phyloP scores from a whole-genome alignment of 2,113 vertebrate genomes.

The Acanthochromis polyacanthus region DNA sequence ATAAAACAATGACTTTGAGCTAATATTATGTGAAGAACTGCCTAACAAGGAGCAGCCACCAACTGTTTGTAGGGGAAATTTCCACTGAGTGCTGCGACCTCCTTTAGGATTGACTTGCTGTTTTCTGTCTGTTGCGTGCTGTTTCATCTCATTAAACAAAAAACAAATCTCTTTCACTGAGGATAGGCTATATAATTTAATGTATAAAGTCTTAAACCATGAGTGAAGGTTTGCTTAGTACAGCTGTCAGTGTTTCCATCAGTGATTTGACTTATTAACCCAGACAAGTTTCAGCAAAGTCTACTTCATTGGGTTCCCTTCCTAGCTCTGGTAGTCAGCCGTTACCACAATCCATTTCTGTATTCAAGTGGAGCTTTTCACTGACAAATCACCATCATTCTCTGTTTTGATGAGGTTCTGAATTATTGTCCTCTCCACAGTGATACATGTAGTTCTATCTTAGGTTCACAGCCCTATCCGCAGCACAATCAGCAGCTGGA shows the following conservation, averaged over 20 bases:
- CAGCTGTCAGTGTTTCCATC: not conserved
- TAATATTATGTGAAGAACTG: too few species aligned
- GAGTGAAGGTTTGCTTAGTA: not conserved
- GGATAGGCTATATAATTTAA: too few species aligned
- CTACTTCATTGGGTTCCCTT: slow-evolving; percentile 10
- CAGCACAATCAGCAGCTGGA: slow-evolving; percentile 61
- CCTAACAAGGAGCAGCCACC: too few species aligned
- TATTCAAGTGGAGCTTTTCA: slow-evolving; percentile 16
- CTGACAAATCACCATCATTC: slow-evolving; percentile 45
- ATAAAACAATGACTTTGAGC: too few species aligned
- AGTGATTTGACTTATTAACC: not conserved
- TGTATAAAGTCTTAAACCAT: not conserved
- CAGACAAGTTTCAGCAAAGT: not conserved
- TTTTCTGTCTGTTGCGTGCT: too few species aligned
- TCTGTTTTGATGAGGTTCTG: slow-evolving; percentile 46
- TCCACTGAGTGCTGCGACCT: too few species aligned
- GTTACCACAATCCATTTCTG: not conserved
- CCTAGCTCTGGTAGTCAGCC: not conserved
- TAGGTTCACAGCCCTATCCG: slow-evolving; percentile 64
- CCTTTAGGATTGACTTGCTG: too few species aligned
- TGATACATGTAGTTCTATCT: slow-evolving; percentile 66
- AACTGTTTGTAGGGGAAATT: too few species aligned
- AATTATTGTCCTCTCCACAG: slow-evolving; percentile 59
- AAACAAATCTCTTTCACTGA: too few species aligned
- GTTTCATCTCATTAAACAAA: too few species aligned